A percentile compares a stretch with the other conserved stretches of the same genome.
Conservation (phyloP, 2,888 invertebrate genomes). For the Drosophila histrio region DNA sequence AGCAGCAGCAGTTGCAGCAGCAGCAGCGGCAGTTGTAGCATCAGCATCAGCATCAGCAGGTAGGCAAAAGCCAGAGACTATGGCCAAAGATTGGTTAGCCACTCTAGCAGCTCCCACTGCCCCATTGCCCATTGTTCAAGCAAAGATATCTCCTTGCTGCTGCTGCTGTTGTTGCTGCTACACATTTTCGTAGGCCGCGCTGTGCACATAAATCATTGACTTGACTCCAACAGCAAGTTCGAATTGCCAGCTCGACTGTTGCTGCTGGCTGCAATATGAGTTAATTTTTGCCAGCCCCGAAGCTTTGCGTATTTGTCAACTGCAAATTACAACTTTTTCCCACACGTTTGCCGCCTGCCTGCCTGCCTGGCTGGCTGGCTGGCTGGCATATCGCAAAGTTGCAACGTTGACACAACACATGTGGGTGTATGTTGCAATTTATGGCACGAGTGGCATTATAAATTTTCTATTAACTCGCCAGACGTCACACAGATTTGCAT, state of each 20-base stretch:
- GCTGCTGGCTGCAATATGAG: constrained; percentile 68
- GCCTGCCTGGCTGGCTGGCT: neutral
- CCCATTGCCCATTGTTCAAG: constrained; percentile 58
- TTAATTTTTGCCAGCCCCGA: constrained; percentile 67
- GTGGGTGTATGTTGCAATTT: constrained; percentile 75
- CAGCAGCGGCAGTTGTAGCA: constrained; percentile 25
- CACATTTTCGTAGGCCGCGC: constrained; percentile 71
- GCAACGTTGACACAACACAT: constrained; percentile 54
- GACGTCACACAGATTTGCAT: constrained; percentile 72
- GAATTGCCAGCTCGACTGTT: constrained; percentile 35
- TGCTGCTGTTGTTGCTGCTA: constrained; percentile 36
- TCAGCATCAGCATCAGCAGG: constrained; percentile 14
- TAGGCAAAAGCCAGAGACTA: constrained; percentile 25
- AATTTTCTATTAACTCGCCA: constrained; percentile 78
- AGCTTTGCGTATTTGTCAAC: constrained; percentile 75
- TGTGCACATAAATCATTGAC: constrained; percentile 64
- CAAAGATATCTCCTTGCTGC: constrained; percentile 39
- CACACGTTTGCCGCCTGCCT: constrained; percentile 64
- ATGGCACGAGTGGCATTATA: constrained; percentile 73
- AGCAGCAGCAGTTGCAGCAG: constrained; percentile 40
- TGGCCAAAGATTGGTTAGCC: constrained; percentile 43
- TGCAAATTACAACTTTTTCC: constrained; percentile 79
- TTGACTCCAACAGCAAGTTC: constrained; percentile 45
- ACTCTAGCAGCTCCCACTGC: constrained; percentile 63
- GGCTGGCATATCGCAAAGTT: constrained; percentile 42